Percentiles rank a stretch among this genome's conserved stretches.
Evolutionary conservation across 2,113 vertebrate species (phyloP).

Genomic region (Aegotheles bennettii): DNA sequence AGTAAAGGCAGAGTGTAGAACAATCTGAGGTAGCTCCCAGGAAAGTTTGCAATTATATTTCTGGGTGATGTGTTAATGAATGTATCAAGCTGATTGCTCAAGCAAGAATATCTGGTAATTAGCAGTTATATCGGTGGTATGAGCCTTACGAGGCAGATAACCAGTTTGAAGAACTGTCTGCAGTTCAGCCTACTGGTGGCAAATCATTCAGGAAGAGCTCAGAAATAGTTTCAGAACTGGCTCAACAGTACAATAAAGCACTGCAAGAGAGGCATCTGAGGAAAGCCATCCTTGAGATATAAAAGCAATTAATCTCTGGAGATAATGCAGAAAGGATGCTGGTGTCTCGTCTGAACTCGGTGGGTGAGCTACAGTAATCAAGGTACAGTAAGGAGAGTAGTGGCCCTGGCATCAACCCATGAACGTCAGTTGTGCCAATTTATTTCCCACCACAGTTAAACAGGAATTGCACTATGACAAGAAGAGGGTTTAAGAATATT

Average conservation of each 20-base stretch:
- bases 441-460: neutral
- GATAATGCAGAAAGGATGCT: neutral
- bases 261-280: neutral
- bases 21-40: neutral
- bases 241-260: neutral
- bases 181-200: neutral
- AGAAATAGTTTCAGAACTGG: neutral
- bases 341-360: neutral
- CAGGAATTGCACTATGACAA: neutral
- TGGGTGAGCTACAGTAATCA: neutral
- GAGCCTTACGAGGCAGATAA: slow-evolving; percentile 27
- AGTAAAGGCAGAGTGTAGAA: neutral
- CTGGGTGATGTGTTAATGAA: slow-evolving; percentile 29
- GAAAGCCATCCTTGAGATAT: neutral
- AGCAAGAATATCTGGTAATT: slow-evolving; percentile 31
- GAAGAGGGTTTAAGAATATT: neutral
- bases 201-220: neutral
- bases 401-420: neutral
- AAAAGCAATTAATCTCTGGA: neutral
- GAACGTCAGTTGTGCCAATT: neutral
- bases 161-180: neutral
- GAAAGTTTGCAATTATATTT: slow-evolving; percentile 9
- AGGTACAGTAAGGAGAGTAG: neutral
- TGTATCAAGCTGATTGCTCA: slow-evolving; percentile 26
- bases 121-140: slow-evolving; percentile 8